Base-by-base conservation (phyloP, 2,797 vertebrate genomes). In the Xenopus petersii region DNA sequence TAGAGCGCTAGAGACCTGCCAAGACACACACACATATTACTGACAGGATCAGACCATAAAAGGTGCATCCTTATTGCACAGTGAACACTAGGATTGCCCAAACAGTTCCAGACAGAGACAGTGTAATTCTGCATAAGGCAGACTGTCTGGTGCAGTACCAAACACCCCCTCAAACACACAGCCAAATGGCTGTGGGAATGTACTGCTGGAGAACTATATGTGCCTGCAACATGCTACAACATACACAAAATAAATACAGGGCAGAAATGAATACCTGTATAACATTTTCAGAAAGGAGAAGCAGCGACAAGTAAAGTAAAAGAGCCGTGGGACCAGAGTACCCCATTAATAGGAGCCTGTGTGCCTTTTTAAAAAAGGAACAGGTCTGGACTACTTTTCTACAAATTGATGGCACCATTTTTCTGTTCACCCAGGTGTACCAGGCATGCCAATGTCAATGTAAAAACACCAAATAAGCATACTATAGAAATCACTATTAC, bases 21-120 rank as follows among this genome's bases (percentile, higher is more conserved):
- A 79, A 79, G 76, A 73, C 76, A 79, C 71, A 79, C 71, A 78
- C 71, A 78, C 71, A 73, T 70, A 79, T 79, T 79, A 63, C 67
- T 65, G 55, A 74, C 71, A 46, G 71, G 65, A 74, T 73, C 71
- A 74, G 71, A 61, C 76, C 76, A 79, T 79, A 79, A 79, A 79
- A 70, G 76, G 76, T 66, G 76, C 71, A 79, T 79, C 76, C 61
- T 70, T 58, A 59, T 61, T 79, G 66, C 76, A 69, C n/a, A 56
- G 47, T 46, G 59, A 69, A 69, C 58, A 65, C 54, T 24, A 61
- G 55, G 67, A 70, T 56, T 74, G 61, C 71, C 72, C 67, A 46
- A 73, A 58, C 65, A 59, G 42, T 65, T 69, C 54, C 71, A 78
- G 76, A 78, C 71, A 79, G 65, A 73, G 75, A 73, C 75, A 13